Percentiles rank a stretch among this genome's conserved stretches.
phyloP scores from a whole-genome alignment of 2,113 vertebrate genomes.

The Eptesicus fuscus region DNA sequence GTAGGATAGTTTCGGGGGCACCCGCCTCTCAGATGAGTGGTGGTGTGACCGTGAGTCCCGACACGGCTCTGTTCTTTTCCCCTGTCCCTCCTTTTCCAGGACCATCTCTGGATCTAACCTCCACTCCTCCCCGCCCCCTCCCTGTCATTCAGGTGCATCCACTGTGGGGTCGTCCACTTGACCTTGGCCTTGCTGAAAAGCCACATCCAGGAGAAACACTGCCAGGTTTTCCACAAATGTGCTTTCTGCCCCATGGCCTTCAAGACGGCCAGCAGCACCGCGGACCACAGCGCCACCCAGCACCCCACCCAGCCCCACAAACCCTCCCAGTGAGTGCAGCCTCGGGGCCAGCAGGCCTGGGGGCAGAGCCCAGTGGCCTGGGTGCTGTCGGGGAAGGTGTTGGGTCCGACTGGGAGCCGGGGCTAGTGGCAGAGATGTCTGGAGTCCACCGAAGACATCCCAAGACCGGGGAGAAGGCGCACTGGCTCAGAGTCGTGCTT shows the following conservation, averaged over 20 bases:
- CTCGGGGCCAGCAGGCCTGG: not conserved
- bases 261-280: conserved; percentile 89
- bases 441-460: not conserved
- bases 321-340: conserved; percentile 89
- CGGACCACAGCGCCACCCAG: conserved; percentile 88
- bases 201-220: conserved; percentile 95
- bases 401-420: not conserved
- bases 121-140: not conserved
- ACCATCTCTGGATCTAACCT: not conserved
- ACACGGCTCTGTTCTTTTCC: not conserved
- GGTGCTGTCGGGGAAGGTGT: not conserved
- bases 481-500: not conserved
- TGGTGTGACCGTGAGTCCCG: no score
- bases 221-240: conserved; percentile 95
- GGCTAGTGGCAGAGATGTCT: not conserved
- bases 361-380: not conserved
- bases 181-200: conserved; percentile 90
- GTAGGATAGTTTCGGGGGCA: no score
- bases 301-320: conserved; percentile 83
- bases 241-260: conserved; percentile 94
- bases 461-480: accelerated
- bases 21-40: not conserved
- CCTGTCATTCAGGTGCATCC: conserved; percentile 89
- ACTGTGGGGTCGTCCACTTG: conserved; percentile 93
- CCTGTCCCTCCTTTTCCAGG: not conserved